Evolutionary conservation across 2,797 vertebrate genomes (phyloP).

Genomic region (Paguma larvata): DNA sequence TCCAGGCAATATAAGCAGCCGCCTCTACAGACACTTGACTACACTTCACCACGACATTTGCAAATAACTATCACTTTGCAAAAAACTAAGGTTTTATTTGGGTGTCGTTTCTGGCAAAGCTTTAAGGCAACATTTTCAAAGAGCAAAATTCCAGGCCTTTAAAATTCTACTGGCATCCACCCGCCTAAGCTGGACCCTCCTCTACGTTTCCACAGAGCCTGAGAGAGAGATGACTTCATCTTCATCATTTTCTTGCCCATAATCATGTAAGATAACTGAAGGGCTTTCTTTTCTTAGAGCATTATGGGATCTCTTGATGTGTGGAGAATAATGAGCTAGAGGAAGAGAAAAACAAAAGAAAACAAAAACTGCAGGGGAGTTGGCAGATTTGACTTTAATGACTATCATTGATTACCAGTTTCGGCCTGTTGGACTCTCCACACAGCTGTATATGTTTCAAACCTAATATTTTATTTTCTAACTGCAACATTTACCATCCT

Average conservation of each 20-base stretch:
- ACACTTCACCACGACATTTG: constrained; percentile 65
- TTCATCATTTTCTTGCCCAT: constrained; percentile 44
- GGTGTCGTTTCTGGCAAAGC: constrained; percentile 76
- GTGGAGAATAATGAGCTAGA: constrained; percentile 62
- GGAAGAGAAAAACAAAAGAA: constrained; percentile 46
- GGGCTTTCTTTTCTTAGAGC: constrained; percentile 24
- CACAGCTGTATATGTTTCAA: constrained; percentile 25
- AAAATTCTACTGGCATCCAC: constrained; percentile 66
- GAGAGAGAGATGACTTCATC: constrained; percentile 67
- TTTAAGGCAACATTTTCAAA: constrained; percentile 76
- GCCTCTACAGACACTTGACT: neutral
- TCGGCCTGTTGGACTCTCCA: constrained; percentile 46
- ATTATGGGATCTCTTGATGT: constrained; percentile 19
- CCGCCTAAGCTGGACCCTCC: constrained; percentile 37
- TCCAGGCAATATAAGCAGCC: neutral
- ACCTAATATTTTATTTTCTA: constrained; percentile 64
- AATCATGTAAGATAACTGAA: constrained; percentile 72
- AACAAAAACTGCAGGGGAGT: constrained; percentile 57
- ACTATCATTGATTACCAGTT: constrained; percentile 55
- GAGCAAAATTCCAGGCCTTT: constrained; percentile 69
- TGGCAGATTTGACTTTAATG: constrained; percentile 42
- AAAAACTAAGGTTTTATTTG: constrained; percentile 78
- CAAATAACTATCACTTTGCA: constrained; percentile 56
- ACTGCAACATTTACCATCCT: neutral
- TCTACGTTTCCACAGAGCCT: constrained; percentile 48